Conservation (phyloP, 2,113 vertebrate species). For the Grus americana region DNA sequence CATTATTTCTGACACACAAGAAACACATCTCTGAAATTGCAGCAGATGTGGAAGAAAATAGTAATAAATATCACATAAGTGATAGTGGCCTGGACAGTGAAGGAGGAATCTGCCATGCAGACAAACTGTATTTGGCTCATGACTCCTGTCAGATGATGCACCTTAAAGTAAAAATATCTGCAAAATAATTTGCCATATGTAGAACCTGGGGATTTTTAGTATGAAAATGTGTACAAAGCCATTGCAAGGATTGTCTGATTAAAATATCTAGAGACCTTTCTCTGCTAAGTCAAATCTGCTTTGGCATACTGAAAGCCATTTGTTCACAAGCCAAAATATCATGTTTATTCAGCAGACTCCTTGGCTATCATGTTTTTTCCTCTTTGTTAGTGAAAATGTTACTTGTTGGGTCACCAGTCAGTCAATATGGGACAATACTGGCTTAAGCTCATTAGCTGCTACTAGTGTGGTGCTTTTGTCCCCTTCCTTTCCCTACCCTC, state of each 20-base stretch:
- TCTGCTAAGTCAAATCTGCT: not conserved
- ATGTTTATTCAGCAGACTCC: constrained; percentile 23
- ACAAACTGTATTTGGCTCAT: not conserved
- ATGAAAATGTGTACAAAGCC: not conserved
- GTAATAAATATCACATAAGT: constrained; percentile 34
- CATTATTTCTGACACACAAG: constrained; percentile 48
- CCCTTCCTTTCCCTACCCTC: not conserved
- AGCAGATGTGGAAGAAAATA: constrained; percentile 47
- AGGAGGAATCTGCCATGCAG: not conserved
- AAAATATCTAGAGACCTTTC: not conserved
- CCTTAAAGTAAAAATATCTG: not conserved
- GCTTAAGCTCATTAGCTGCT: constrained; percentile 34
- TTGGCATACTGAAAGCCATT: not conserved
- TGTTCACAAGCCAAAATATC: not conserved
- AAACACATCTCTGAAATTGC: constrained; percentile 45
- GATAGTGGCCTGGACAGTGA: not conserved
- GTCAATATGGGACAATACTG: not conserved
- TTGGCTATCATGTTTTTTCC: not conserved
- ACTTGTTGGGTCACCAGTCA: constrained; percentile 25
- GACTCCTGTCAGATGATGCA: constrained; percentile 16
- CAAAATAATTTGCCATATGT: not conserved
- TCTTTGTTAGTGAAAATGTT: constrained; percentile 12
- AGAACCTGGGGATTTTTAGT: not conserved
- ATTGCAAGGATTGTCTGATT: not conserved
- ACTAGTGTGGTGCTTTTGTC: not conserved